phyloP scores from a whole-genome alignment of 2,113 vertebrate genomes.

The Sula dactylatra region DNA sequence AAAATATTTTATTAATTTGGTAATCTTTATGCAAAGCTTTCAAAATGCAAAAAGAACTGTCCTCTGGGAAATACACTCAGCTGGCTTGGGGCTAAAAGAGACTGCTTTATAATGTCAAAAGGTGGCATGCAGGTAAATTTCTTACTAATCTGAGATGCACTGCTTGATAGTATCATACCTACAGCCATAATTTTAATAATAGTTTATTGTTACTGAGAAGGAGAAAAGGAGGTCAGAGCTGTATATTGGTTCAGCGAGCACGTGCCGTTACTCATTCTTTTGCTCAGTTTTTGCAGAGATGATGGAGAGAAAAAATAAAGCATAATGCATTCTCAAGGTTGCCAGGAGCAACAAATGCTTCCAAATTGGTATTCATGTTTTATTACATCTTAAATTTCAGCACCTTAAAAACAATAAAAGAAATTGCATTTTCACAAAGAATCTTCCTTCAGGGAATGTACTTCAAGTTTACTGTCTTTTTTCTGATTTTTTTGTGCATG shows the following conservation, averaged over 20 bases:
- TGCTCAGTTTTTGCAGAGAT: slow-evolving; percentile 19
- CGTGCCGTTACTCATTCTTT: not conserved
- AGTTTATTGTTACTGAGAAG: slow-evolving; percentile 58
- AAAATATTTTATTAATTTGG: slow-evolving; percentile 58
- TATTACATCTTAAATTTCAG: slow-evolving; percentile 67
- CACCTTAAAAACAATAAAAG: slow-evolving; percentile 73
- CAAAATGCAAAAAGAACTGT: slow-evolving; percentile 49
- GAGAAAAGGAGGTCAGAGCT: slow-evolving; percentile 44
- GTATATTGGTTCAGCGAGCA: not conserved
- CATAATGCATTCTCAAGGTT: slow-evolving; percentile 65
- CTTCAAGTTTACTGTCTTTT: slow-evolving; percentile 26
- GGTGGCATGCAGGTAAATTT: not conserved
- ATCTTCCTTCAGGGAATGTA: slow-evolving; percentile 53
- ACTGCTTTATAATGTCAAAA: slow-evolving; percentile 27
- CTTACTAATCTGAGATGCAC: not conserved
- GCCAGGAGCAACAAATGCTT: slow-evolving; percentile 63
- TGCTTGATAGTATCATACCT: not conserved
- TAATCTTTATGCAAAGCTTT: slow-evolving; percentile 38
- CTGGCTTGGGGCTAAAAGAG: slow-evolving; percentile 3
- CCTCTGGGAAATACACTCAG: slow-evolving; percentile 2
- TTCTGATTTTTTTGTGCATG: slow-evolving; percentile 16
- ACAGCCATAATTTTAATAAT: slow-evolving; percentile 23
- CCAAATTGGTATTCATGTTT: slow-evolving; percentile 67
- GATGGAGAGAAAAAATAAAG: slow-evolving; percentile 49
- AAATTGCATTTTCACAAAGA: slow-evolving; percentile 68